Conservation (phyloP, 2,797 vertebrate species). For the Orientallactaga sibirica region DNA sequence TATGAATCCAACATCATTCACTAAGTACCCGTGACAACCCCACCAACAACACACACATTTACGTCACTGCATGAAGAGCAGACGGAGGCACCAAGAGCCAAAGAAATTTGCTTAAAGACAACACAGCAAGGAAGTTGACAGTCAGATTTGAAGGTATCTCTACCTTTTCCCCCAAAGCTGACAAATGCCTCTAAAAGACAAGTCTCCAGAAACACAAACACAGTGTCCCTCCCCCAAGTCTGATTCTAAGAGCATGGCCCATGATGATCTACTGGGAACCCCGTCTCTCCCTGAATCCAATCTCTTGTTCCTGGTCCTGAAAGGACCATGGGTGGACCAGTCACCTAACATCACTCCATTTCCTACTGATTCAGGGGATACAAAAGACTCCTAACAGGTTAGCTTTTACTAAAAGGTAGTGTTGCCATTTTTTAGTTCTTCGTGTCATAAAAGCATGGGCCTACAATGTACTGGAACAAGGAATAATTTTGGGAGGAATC, state of each 20-base stretch:
- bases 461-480: not conserved
- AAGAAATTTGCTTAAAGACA: constrained; percentile 35
- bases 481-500: not conserved
- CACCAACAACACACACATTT: not conserved
- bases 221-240: not conserved
- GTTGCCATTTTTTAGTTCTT: not conserved
- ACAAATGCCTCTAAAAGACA: constrained; percentile 23
- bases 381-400: not conserved
- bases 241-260: not conserved
- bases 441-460: constrained; percentile 5
- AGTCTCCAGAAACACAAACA: not conserved
- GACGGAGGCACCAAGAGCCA: not conserved
- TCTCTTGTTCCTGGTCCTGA: not conserved
- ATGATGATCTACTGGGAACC: not conserved
- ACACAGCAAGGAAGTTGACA: not conserved
- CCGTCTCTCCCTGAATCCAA: constrained; percentile 4
- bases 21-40: not conserved
- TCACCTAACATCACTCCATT: not conserved
- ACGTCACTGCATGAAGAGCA: constrained; percentile 2
- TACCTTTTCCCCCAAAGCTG: not conserved
- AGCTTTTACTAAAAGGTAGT: not conserved
- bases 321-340: not conserved
- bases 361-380: constrained; percentile 19
- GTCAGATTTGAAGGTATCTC: not conserved
- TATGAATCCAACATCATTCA: not conserved